A percentile compares a stretch with the other conserved stretches of the same genome.
Conservation (phyloP, 2,113 vertebrate species). For the Clarias macrocephalus region DNA sequence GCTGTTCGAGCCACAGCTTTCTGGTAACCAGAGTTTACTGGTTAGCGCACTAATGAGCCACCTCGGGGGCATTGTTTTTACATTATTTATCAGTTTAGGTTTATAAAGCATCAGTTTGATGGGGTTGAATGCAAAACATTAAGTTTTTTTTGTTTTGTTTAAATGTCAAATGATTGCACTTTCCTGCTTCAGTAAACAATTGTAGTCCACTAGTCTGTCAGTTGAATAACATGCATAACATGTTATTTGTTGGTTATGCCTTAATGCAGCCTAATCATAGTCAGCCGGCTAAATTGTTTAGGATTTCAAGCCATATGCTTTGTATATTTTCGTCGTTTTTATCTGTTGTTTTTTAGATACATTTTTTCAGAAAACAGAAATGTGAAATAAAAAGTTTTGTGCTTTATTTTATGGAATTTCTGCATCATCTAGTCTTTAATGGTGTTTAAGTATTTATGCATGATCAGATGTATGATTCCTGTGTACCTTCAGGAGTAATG, state of each 20-base stretch:
- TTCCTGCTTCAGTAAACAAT: not conserved
- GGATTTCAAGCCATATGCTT: not conserved
- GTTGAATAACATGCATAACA: not conserved
- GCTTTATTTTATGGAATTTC: not conserved
- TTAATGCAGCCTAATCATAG: not conserved
- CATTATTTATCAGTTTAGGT: slow-evolving; percentile 69
- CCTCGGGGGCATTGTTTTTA: slow-evolving; percentile 57
- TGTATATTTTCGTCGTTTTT: not conserved
- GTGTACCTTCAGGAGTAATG: not conserved
- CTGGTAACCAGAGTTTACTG: slow-evolving; percentile 50
- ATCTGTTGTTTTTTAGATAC: not conserved
- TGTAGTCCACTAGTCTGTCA: not conserved
- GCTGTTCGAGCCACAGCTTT: slow-evolving; percentile 28
- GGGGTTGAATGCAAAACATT: slow-evolving; percentile 17
- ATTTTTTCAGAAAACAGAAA: not conserved
- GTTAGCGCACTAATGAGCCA: slow-evolving; percentile 67
- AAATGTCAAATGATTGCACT: not conserved
- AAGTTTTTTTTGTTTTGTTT: slow-evolving; percentile 55
- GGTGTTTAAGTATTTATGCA: not conserved
- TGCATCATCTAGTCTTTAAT: not conserved
- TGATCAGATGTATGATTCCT: not conserved
- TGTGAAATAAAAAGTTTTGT: not conserved
- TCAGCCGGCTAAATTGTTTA: not conserved
- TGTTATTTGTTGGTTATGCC: not conserved
- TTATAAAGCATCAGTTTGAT: slow-evolving; percentile 66